Percentiles rank a stretch among this genome's conserved stretches.
Conservation (phyloP, 2,888 invertebrate species). For the Oscheius sp. region DNA sequence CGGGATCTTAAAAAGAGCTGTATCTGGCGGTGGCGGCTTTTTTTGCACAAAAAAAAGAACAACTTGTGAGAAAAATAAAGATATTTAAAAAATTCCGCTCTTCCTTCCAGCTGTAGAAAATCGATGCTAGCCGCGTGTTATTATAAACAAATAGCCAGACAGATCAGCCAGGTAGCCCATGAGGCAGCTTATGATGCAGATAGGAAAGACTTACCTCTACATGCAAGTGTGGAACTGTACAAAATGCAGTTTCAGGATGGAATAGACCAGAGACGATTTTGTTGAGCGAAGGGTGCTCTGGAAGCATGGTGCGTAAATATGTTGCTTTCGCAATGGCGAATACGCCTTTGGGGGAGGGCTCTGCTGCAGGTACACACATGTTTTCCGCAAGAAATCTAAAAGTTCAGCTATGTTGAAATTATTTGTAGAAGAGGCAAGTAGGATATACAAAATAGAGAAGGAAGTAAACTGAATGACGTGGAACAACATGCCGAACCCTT, state of each 20-base stretch:
- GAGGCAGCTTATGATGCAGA: not conserved
- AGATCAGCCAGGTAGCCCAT: not conserved
- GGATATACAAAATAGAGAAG: not conserved
- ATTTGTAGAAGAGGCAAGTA: not conserved
- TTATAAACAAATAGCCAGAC: slow-evolving; percentile 13
- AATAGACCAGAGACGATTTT: slow-evolving; percentile 50
- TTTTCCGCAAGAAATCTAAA: slow-evolving; percentile 15
- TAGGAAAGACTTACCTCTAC: slow-evolving; percentile 42
- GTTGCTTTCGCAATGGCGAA: slow-evolving; percentile 3
- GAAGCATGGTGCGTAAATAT: slow-evolving; percentile 24
- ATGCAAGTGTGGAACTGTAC: slow-evolving; percentile 41
- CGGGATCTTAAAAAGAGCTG: too few species aligned
- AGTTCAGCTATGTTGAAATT: not conserved
- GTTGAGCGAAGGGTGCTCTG: slow-evolving; percentile 57
- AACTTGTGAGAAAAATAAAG: too few species aligned
- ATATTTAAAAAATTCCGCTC: too few species aligned
- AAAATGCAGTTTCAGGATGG: slow-evolving; percentile 50
- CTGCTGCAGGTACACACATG: not conserved
- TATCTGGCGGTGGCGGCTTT: too few species aligned
- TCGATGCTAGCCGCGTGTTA: not conserved
- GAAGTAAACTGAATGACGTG: not conserved
- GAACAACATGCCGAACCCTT: not conserved
- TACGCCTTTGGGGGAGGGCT: slow-evolving; percentile 11
- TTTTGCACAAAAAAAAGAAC: too few species aligned
- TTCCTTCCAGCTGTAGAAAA: not conserved